Conservation (phyloP, 2,797 vertebrate species). For the Micropoecilia bifurca region DNA sequence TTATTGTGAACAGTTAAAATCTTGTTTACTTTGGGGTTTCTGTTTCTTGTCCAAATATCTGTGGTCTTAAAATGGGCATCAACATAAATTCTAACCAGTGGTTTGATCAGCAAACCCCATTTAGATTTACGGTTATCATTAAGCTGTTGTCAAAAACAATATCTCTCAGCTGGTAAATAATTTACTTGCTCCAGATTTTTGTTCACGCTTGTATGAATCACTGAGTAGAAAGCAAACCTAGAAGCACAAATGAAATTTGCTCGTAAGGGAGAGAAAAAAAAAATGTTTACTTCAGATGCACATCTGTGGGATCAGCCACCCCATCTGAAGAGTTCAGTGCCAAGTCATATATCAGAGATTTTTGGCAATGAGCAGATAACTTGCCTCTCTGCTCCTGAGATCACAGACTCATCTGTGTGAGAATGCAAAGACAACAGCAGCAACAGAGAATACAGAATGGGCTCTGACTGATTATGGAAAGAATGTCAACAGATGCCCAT, state of each 20-base stretch:
- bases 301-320: conserved; percentile 33
- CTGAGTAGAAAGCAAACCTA: background rate
- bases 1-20: too few relatives aligned
- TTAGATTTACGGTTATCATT: too few relatives aligned
- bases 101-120: too few relatives aligned
- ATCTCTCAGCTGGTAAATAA: background rate
- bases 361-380: conserved; percentile 42
- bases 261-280: background rate
- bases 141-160: background rate
- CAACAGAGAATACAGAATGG: conserved; percentile 13
- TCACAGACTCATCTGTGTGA: conserved; percentile 21
- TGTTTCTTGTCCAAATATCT: too few relatives aligned
- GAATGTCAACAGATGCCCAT: conserved; percentile 19
- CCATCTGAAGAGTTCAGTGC: conserved; percentile 27
- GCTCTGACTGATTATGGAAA: conserved; percentile 6
- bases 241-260: background rate
- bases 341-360: conserved; percentile 33
- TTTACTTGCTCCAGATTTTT: background rate
- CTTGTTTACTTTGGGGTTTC: too few relatives aligned
- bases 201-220: background rate
- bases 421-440: conserved; percentile 3
- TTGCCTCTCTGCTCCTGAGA: conserved; percentile 38
- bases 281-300: conserved; percentile 29
- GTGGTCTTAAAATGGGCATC: too few relatives aligned
- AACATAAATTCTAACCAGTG: too few relatives aligned